Percentiles rank a stretch among this genome's conserved stretches.
Conservation (phyloP, 2,797 vertebrate species). For the Cephalopachus bancanus region DNA sequence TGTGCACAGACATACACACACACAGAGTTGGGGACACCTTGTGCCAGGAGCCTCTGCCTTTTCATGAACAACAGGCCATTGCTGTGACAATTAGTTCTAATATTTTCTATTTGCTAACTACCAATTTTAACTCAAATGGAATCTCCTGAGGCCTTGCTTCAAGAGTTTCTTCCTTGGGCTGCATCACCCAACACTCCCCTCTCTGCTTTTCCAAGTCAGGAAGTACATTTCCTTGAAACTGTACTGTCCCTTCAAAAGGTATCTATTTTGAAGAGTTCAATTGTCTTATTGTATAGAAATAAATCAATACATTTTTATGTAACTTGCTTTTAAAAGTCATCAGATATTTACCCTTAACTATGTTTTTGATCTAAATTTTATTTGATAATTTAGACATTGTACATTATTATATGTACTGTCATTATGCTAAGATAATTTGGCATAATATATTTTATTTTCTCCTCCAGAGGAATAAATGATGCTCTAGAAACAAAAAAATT, state of each 20-base stretch:
- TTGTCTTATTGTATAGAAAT: background rate
- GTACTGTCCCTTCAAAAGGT: background rate
- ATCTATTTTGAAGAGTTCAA: background rate
- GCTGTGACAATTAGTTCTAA: background rate
- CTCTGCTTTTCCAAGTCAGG: background rate
- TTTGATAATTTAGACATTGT: background rate
- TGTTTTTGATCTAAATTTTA: background rate
- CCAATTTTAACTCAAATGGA: background rate
- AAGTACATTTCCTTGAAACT: background rate
- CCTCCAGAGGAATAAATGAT: background rate
- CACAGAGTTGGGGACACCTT: too few species aligned
- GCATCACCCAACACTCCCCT: background rate
- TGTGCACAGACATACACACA: too few species aligned
- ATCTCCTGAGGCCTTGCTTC: background rate
- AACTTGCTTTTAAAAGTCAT: background rate
- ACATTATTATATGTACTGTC: background rate
- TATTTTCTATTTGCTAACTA: background rate
- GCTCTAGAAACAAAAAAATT: background rate
- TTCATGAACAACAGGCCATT: background rate
- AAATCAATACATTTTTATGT: conserved; percentile 20
- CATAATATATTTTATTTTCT: background rate
- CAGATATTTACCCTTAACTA: conserved; percentile 8
- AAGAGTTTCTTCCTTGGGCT: background rate
- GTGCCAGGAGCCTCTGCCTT: background rate
- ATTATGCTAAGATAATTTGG: background rate